Base-by-base conservation (phyloP, 2,797 vertebrate species). In the Cynopterus sphinx region DNA sequence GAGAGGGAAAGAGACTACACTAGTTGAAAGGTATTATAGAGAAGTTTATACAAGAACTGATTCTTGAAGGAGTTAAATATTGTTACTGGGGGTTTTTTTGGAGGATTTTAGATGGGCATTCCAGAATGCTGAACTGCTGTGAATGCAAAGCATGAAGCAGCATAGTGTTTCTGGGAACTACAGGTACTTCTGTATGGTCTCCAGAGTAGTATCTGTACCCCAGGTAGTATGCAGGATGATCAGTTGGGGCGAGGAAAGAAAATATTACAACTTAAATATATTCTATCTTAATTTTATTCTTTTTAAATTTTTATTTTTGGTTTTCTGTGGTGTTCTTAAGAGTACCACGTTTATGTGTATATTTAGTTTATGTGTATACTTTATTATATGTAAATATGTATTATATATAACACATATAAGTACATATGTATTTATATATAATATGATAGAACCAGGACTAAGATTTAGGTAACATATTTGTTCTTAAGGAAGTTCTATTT, bases 401-500 rank as follows among this genome's bases (percentile, higher is more conserved):
- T 19, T 85, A 26, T 81, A 24, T 61, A 55, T 57, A 63, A 71
- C 90, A 36, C 67, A 46, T 90, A 22, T 78, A 53, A 61, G 33
- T 33, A 33, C 49, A 49, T 61, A 28, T 36, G 36, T 71, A 33
- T 79, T 21, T 86, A 28, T 82, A 24, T 55, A 55, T 59, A 57
- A 65, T 90, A 19, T 79, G 49, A 63, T 49, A 93, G 75, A 78
- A 63, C 21, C 77, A 91, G 3, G 5, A 36, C 41, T 91, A 71
- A 84, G 31, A 73, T 31, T 83, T 81, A 79, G 65, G 59, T 9
- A 78, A 74, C 19, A 19, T 93, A 73, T 63, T 21, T 93, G 2
- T 41, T 93, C 26, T 96, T 28, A 82, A 88, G 43, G 65, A 61
- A 77, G 53, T 85, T 91, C 5, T 65, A 28, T 92, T 96, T 95